These are phyloP conservation scores for Xenopus petersii DNA, from an alignment of 2,797 vertebrate species.

Conservation along the genomic window DNA sequence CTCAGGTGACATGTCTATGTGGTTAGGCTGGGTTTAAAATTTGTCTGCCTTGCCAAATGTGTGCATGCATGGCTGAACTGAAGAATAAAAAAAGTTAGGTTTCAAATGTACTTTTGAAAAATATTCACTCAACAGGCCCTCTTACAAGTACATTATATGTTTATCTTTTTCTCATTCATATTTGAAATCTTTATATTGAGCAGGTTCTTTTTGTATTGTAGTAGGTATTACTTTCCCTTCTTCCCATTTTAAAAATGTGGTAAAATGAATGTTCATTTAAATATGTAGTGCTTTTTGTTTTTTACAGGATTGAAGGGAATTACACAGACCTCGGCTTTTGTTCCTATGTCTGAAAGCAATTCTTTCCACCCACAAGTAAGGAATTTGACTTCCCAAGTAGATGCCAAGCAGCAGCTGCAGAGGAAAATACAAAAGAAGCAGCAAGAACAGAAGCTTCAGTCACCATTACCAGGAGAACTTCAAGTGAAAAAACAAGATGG, in stretches of 20 bases:
- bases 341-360: constrained; percentile 85
- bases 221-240: too few relatives aligned
- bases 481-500: constrained; percentile 77
- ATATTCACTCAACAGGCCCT: too few relatives aligned
- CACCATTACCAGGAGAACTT: constrained; percentile 82
- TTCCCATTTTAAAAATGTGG: neutral
- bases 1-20: too few relatives aligned
- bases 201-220: too few relatives aligned
- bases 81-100: too few relatives aligned
- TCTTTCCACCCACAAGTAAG: constrained; percentile 89
- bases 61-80: too few relatives aligned
- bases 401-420: constrained; percentile 97
- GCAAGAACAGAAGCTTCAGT: constrained; percentile 93
- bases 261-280: neutral
- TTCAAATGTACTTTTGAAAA: too few relatives aligned
- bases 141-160: too few relatives aligned
- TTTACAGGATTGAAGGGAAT: constrained; percentile 81
- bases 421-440: constrained; percentile 98
- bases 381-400: constrained; percentile 84
- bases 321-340: constrained; percentile 82
- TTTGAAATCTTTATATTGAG: too few relatives aligned
- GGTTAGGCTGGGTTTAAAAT: too few relatives aligned
- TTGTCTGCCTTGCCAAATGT: too few relatives aligned
- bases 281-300: neutral
- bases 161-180: too few relatives aligned